phyloP scores from a whole-genome alignment of 2,888 invertebrate species.

The Sericinus montela region DNA sequence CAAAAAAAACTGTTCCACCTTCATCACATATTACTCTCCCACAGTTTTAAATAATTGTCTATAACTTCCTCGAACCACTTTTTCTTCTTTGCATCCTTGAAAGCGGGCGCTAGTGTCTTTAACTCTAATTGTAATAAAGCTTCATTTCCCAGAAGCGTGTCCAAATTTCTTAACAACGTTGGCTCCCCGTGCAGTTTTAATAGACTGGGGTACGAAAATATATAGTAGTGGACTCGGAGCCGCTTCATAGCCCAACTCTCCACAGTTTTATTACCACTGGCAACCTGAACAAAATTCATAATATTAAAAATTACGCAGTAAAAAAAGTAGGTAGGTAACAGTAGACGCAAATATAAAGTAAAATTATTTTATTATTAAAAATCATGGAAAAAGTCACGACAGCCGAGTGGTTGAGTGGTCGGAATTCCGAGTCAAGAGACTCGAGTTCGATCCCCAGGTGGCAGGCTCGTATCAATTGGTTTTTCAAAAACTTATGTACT shows the following conservation, averaged over 20 bases:
- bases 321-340: no score
- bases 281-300: slow-evolving; percentile 63
- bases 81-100: slow-evolving; percentile 85
- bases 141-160: slow-evolving; percentile 87
- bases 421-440: no score
- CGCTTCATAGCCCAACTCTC: slow-evolving; percentile 87
- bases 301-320: no score
- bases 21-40: slow-evolving; percentile 92
- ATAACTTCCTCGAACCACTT: slow-evolving; percentile 93
- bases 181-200: slow-evolving; percentile 90
- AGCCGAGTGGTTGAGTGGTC: no score
- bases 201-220: slow-evolving; percentile 89
- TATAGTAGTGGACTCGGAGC: slow-evolving; percentile 86
- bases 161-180: slow-evolving; percentile 83
- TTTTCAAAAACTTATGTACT: no score
- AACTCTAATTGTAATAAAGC: slow-evolving; percentile 90
- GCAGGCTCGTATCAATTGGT: no score
- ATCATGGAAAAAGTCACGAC: no score
- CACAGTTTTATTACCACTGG: slow-evolving; percentile 88
- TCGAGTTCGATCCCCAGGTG: no score
- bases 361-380: no score
- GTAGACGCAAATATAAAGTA: no score
- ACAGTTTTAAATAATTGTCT: slow-evolving; percentile 93
- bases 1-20: no score
- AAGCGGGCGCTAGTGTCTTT: slow-evolving; percentile 87